Evolutionary conservation across 2,797 vertebrate genomes (phyloP), one percentile per base, ranked within the genome.

Genomic region (Intellagama lesueurii): DNA sequence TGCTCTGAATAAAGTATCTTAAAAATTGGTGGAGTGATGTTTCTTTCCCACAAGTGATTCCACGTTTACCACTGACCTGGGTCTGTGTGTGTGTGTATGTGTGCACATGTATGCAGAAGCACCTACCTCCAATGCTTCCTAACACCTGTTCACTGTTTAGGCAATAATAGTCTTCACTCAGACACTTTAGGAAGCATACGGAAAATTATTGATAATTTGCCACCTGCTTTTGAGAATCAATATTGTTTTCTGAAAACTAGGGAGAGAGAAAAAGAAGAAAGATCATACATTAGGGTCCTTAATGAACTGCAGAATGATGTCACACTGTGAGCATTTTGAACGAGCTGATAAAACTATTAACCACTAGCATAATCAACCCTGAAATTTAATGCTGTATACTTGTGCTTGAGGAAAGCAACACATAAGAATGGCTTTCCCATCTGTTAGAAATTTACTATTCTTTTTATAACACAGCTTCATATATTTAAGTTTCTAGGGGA

Each of bases 151-250:
- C 85, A 84, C 90, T 92, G 86, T 91, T 28, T 73, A 90, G 47
- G 1, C 32, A 78, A 40, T 35, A 86, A 92, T 94, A 89, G 85
- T 78, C 60, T 90, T 93, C 91, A 91, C 93, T 92, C 90, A 93
- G 90, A 89, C 85, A 91, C 22, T 89, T 94, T 92, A 1, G 32
- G 92, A 80, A 1, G 78, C 49, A 72, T 82, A 83, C 85, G 92
- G 85, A 88, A 94, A 93, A 91, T 91, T 88, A 92, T 69, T 91
- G 91, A 81, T 91, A 94, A 90, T 95, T 92, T 77, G 88, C 79
- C 91, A 94, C 73, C 90, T 96, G 91, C 56, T 89, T 91, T 90
- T 75, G 72, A 87, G 81, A 94, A 88, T 5, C 92, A 91, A 91
- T 90, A 83, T 92, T 40, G 70, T 89, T 47, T 92, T 90, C 88